Percentiles rank a stretch among this genome's conserved stretches.
Evolutionary conservation across 2,113 vertebrate species (phyloP).

Genomic region (Callithrix jacchus): DNA sequence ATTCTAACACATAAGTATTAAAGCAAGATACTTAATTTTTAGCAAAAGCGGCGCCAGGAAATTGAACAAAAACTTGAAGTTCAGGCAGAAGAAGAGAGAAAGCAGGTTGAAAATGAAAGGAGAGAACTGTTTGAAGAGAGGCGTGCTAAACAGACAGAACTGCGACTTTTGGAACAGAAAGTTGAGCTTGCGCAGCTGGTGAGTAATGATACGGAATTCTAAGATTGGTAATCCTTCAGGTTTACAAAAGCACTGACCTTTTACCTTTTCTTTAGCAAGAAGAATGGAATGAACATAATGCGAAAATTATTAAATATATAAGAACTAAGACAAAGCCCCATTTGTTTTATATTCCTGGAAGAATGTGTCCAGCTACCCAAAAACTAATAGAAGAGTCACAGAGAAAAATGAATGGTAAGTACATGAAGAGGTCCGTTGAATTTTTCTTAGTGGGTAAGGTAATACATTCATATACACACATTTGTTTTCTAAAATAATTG

Average conservation of each 20-base stretch:
- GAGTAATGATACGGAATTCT: constrained; percentile 74
- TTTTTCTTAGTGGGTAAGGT: background rate
- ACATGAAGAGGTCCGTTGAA: background rate
- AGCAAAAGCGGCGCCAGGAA: constrained; percentile 97
- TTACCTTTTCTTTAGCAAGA: constrained; percentile 90
- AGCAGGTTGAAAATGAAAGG: constrained; percentile 96
- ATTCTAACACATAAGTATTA: background rate
- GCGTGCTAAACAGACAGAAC: constrained; percentile 97
- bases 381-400: constrained; percentile 97
- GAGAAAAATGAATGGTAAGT: constrained; percentile 96
- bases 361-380: constrained; percentile 96
- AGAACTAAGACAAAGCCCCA: constrained; percentile 97
- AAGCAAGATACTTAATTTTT: constrained; percentile 21
- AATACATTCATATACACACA: background rate
- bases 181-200: constrained; percentile 99
- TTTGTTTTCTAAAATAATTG: background rate
- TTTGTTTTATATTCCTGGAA: constrained; percentile 95
- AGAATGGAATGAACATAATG: constrained; percentile 98
- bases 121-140: constrained; percentile 97
- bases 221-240: background rate
- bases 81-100: constrained; percentile 96
- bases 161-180: constrained; percentile 97
- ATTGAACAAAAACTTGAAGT: constrained; percentile 99
- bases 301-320: constrained; percentile 96
- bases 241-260: constrained; percentile 50